Evolutionary conservation across 2,113 vertebrate species (phyloP), one percentile per base, ranked within the genome.

Genomic region (Rhea pennata): DNA sequence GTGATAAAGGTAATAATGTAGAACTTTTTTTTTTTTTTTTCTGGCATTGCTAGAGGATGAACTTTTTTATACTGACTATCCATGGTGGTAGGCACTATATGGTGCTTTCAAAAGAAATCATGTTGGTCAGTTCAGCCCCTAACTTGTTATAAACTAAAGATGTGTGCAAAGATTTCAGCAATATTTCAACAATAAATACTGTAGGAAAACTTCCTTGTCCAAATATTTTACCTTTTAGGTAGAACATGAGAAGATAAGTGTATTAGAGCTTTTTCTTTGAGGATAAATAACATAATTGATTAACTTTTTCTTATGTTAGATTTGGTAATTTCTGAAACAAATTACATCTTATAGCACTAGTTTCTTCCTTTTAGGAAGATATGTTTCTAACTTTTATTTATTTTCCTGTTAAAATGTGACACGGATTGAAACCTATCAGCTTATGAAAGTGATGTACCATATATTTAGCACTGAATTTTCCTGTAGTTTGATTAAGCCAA

Each of bases 51-150:
- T 56, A 16, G 24, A 77, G 48, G 17, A 21, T 75, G 5, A 2
- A 0, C 2, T 8, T 74, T 59, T 2, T 48, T 42, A 50, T 58
- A 11, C 40, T 67, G 2, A 21, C 31, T 86, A 1, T 73, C 26
- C 6, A 46, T 29, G 12, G 16, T 62, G 2, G 8, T 77, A 40
- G 36, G 26, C 59, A 16, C 9, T 5, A 3, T 73, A 77, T 78
- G 5, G 36, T 88, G 31, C 42, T 26, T 67, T 78, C 27, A 53
- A 6, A 77, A 72, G 17, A n/a, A 72, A 39, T 61, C 2, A 27
- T 4, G 53, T 61, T 62, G 31, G 15, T 50, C 2, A 0, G 5
- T 69, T 83, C 66, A 83, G 9, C 33, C 16, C 53, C 2, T 0
- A 23, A 54, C 78, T 90, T 3, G 46, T 21, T 44, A 0, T 87